phyloP scores from a whole-genome alignment of 2,113 vertebrate species.

The Pardalotus punctatus region DNA sequence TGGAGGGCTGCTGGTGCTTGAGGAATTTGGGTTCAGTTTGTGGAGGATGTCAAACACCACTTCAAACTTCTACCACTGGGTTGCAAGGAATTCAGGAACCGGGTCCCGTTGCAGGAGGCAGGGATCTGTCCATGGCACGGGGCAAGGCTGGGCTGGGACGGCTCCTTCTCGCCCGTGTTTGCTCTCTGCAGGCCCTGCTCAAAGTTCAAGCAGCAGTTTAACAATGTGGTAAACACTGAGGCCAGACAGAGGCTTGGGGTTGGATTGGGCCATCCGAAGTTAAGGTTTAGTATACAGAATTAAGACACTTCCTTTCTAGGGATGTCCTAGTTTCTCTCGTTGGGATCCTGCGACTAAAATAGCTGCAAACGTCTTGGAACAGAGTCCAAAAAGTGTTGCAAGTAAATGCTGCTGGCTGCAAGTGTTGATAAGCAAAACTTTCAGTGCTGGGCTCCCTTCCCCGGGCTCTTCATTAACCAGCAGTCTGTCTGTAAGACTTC shows the following conservation, averaged over 20 bases:
- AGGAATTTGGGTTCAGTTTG: not conserved
- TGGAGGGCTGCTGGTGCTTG: not conserved
- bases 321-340: not conserved
- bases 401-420: not conserved
- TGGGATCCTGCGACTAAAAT: conserved; percentile 16
- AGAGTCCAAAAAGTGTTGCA: not conserved
- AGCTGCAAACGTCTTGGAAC: not conserved
- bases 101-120: not conserved
- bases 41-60: not conserved
- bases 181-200: not conserved
- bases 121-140: not conserved
- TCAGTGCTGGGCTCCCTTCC: not conserved
- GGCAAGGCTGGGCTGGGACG: fast-evolving
- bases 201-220: conserved; percentile 7
- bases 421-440: not conserved
- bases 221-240: not conserved
- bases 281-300: not conserved
- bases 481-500: not conserved
- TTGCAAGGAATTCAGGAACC: fast-evolving
- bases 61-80: fast-evolving
- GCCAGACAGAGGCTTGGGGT: not conserved
- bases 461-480: not conserved
- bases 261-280: not conserved
- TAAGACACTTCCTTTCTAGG: conserved; percentile 19
- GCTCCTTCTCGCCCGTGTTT: not conserved